Evolutionary conservation across 2,113 vertebrate species (phyloP), one percentile per base, ranked within the genome.

Genomic region (Gorsachius goisagi): DNA sequence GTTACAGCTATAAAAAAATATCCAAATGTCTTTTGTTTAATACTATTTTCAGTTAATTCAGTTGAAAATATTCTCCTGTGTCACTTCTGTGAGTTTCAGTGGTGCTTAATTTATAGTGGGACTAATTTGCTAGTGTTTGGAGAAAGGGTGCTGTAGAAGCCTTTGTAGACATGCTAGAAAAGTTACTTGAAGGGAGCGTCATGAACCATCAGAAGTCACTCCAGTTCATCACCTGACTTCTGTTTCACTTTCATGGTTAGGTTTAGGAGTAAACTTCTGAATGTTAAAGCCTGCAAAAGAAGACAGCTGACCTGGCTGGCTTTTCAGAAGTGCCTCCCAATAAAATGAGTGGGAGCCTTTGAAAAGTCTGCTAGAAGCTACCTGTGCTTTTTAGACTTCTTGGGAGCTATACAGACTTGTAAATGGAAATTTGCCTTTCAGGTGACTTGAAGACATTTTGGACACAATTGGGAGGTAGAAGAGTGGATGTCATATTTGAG

Each of bases 401-500:
- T 37, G 56, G 56, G 37, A 85, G 17, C 22, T 90, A 9, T 52
- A 30, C 74, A 32, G 35, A 18, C 20, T 89, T 76, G 30, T 82
- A 85, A 96, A 82, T 16, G 12, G 37, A 27, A 74, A 49, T 93
- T 96, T 97, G 63, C 53, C 45, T 95, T 97, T 85, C 90, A 98
- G 98, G 91, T 95, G 95, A 98, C 85, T 90, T 98, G 94, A 97
- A 97, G 95, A 68, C 14, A 0, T 98, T 98, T 86, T 98, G 98
- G 98, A 95, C 68, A 45, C 95, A 96, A 5, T 4, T 98, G 60
- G 97, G 95, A 94, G 89, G 69, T 52, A 93, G 91, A 79, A 98
- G 95, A 96, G 97, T 98, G 62, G 98, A 98, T 9, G 15, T 90
- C 49, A 94, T 98, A 88, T 98, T 98, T 97, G 97, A 98, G 49